Base-by-base conservation (phyloP, 1,140 invertebrate species). In the Babylonia areolata region DNA sequence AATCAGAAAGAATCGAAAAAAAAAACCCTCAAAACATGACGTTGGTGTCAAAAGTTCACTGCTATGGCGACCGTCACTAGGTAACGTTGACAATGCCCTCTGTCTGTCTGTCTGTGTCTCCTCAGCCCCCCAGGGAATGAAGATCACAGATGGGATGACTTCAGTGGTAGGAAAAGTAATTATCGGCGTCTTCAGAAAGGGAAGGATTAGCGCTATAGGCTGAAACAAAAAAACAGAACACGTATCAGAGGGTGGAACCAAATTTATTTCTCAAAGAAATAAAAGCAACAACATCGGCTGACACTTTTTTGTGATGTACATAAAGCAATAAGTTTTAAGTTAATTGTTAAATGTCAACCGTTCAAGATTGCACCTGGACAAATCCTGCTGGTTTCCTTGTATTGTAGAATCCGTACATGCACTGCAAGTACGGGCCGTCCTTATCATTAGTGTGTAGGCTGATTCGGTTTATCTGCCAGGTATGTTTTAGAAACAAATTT, bases 141-240 rank as follows among this genome's bases (percentile, higher is more conserved):
- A 71, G 82, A 51, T 84, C 69, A 73, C 23, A 46, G 33, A 73
- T n/a, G 69, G 11, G 37, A 33, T 46, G 64, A 33, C 20, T 12
- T 84, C 82, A 84, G 82, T 84, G 82, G 82, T 84, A 84, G 82
- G 82, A 73, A 84, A 42, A 84, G 69, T 84, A 84, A 84, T 75
- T 84, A 39, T 64, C 71, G 40, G 39, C 82, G 82, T 42, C 82
- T 23, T 75, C 82, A 75, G 73, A 46, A 3, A 75, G 17, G 28
- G 39, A 39, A n/a, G 69, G 82, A n/a, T 80, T 80, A 84, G 64
- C 69, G 64, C 40, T 33, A 73, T 75, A 73, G 5, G 40, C 82
- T 84, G 82, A 33, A 84, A 84, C 82, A 84, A 42, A 84, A 69
- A 73, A 84, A 71, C 58, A 73, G 64, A 73, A 84, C 82, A 39